These are phyloP conservation scores for Leptinotarsa defecta DNA, from an alignment of 1,140 invertebrate species.

Conservation along the genomic window DNA sequence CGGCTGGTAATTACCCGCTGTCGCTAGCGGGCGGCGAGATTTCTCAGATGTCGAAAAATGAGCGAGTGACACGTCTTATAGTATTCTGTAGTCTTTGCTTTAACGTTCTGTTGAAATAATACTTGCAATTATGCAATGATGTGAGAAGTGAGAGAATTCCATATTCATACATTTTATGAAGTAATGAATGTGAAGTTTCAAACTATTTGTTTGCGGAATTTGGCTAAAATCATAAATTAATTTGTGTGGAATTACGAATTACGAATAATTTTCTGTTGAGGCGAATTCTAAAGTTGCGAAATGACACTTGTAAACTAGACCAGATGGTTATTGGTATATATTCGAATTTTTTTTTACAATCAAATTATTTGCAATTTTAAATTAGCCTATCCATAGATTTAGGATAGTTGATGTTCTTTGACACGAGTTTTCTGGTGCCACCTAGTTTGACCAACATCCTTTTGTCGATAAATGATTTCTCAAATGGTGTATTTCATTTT, in stretches of 20 bases:
- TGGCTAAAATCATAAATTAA: too few species aligned
- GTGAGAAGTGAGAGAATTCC: too few species aligned
- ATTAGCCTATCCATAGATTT: background rate
- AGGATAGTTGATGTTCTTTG: background rate
- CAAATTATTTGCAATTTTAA: background rate
- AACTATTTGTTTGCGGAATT: too few species aligned
- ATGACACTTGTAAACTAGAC: background rate
- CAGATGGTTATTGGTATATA: background rate
- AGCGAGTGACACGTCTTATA: too few species aligned
- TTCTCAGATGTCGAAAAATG: too few species aligned
- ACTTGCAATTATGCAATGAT: too few species aligned
- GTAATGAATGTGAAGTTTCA: too few species aligned
- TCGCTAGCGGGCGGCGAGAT: too few species aligned
- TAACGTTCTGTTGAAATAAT: too few species aligned
- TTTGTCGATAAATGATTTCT: background rate
- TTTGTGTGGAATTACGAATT: background rate
- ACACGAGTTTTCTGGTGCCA: background rate
- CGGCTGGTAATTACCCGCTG: too few species aligned
- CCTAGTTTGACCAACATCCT: background rate
- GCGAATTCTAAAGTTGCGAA: background rate
- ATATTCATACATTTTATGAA: too few species aligned
- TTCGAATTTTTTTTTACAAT: background rate
- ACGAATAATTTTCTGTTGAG: background rate
- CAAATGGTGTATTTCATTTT: background rate
- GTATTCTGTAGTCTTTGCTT: too few species aligned